Evolutionary conservation across 1,140 invertebrate genomes (phyloP).

Genomic region (Rhopalosiphum padi): DNA sequence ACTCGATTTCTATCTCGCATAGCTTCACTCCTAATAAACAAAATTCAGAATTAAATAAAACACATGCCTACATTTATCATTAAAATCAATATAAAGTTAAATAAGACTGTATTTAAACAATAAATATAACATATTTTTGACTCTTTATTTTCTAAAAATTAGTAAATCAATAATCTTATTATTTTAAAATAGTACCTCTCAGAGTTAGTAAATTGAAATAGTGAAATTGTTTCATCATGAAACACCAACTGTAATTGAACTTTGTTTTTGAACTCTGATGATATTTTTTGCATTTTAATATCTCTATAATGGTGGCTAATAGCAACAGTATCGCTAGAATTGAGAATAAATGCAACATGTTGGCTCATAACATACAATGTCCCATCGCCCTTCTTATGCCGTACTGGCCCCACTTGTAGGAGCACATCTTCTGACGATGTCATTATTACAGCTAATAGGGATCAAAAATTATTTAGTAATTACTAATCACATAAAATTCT

Average conservation of each 20-base stretch:
- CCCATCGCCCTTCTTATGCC: constrained; percentile 95
- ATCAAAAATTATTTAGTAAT: background rate
- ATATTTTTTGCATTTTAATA: constrained; percentile 98
- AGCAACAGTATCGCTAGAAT: constrained; percentile 87
- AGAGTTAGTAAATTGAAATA: constrained; percentile 97
- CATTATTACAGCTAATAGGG: constrained; percentile 68
- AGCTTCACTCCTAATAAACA: constrained; percentile 70
- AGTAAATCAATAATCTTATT: background rate
- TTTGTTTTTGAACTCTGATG: constrained; percentile 96
- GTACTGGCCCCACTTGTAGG: constrained; percentile 88
- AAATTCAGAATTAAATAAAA: background rate
- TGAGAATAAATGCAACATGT: constrained; percentile 93
- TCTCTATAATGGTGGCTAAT: constrained; percentile 94
- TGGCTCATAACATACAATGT: constrained; percentile 95
- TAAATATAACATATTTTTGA: background rate
- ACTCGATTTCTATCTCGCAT: constrained; percentile 90
- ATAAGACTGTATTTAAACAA: background rate
- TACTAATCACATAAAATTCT: background rate
- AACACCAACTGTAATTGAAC: constrained; percentile 98
- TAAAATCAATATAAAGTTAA: background rate
- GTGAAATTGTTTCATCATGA: constrained; percentile 91
- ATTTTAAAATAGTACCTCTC: constrained; percentile 66
- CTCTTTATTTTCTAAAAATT: background rate
- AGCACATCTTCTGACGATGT: constrained; percentile 92
- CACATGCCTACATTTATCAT: background rate